Conservation (phyloP, 1,140 invertebrate genomes). For the Eriosoma lanigerum region DNA sequence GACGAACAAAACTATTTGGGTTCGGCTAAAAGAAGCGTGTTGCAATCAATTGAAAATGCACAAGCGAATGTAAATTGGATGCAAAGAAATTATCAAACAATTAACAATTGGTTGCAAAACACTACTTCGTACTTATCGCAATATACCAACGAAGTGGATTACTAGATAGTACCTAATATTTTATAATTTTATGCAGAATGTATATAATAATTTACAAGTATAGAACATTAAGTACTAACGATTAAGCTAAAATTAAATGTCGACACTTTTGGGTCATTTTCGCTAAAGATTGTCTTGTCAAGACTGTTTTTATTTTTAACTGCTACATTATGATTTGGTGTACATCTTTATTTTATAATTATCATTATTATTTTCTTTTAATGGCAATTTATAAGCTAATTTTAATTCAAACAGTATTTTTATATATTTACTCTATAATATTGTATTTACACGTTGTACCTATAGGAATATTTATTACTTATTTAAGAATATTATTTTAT, state of each 20-base stretch:
- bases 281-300: slow-evolving; percentile 25
- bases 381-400: neutral
- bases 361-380: slow-evolving; percentile 1
- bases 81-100: slow-evolving; percentile 70
- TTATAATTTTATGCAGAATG: neutral
- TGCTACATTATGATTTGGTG: neutral
- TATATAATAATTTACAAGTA: slow-evolving; percentile 8
- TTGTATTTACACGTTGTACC: slow-evolving; percentile 20
- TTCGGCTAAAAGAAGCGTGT: slow-evolving; percentile 66
- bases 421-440: slow-evolving; percentile 14
- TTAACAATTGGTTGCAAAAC: slow-evolving; percentile 70
- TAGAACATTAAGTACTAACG: neutral
- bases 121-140: slow-evolving; percentile 8
- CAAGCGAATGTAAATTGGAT: slow-evolving; percentile 81
- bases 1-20: slow-evolving; percentile 66
- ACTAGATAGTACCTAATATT: neutral
- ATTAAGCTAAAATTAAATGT: slow-evolving; percentile 11
- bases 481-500: neutral
- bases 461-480: too few relatives aligned
- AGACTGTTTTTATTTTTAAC: slow-evolving; percentile 38
- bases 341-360: neutral
- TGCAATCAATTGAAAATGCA: slow-evolving; percentile 76
- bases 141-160: slow-evolving; percentile 43
- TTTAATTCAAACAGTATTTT: slow-evolving; percentile 38
- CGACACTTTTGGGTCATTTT: slow-evolving; percentile 25